These are phyloP conservation scores for Notolabrus celidotus DNA, from an alignment of 2,797 vertebrate genomes.

Conservation along the genomic window DNA sequence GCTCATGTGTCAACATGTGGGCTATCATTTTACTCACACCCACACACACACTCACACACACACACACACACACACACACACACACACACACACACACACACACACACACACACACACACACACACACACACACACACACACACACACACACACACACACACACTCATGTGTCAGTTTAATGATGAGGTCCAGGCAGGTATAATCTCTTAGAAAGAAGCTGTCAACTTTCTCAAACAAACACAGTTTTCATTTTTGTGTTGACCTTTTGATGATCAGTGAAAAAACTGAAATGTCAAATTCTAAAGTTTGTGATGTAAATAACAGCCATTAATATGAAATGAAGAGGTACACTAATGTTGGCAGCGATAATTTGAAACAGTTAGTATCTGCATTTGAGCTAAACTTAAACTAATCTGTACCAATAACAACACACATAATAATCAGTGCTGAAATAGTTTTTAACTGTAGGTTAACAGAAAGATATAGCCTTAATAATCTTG, in stretches of 20 bases:
- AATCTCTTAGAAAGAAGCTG: slow-evolving; percentile 33
- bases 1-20: slow-evolving; percentile 89
- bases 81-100: slow-evolving; percentile 52
- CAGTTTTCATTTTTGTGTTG: slow-evolving; percentile 9
- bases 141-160: slow-evolving; percentile 9
- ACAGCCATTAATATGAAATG: too few relatives aligned
- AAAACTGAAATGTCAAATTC: too few relatives aligned
- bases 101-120: slow-evolving; percentile 46
- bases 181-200: slow-evolving; percentile 61
- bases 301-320: too few relatives aligned
- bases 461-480: too few relatives aligned
- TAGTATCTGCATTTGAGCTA: too few relatives aligned
- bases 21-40: slow-evolving; percentile 84
- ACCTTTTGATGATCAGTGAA: slow-evolving; percentile 6
- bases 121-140: slow-evolving; percentile 17
- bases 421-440: too few relatives aligned
- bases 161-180: slow-evolving; percentile 58
- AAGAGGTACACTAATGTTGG: too few relatives aligned
- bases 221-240: slow-evolving; percentile 30
- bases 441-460: too few relatives aligned
- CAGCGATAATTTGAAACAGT: too few relatives aligned
- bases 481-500: too few relatives aligned
- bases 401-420: too few relatives aligned
- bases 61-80: slow-evolving; percentile 4
- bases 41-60: slow-evolving; percentile 14